Evolutionary conservation across 2,113 vertebrate species (phyloP), one percentile per base, ranked within the genome.

Genomic region (Petroica traversi): DNA sequence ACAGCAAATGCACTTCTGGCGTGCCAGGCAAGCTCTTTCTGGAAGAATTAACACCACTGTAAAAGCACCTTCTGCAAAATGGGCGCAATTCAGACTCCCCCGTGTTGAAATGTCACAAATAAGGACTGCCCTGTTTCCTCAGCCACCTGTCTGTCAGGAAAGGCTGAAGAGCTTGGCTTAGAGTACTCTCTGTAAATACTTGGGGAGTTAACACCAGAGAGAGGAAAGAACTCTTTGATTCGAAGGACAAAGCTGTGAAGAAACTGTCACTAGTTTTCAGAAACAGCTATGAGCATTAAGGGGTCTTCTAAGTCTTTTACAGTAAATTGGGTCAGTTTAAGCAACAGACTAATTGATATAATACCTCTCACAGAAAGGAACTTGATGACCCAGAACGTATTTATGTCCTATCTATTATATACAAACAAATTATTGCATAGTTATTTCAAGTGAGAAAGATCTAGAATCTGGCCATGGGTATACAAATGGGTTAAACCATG

Each of bases 171-270:
- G 28, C 43, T 87, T 85, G 92, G 92, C 85, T 63, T 19, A 28
- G 2, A 71, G 51, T 26, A 61, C 61, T 64, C 43, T 52, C 91
- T 8, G 8, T 84, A 93, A 97, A 97, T 93, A 78, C 86, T 43
- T 63, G 68, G 84, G 94, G 83, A 95, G 86, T 96, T 94, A 94
- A 77, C 92, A 93, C 94, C 68, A 81, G 52, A 2, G 6, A 78
- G 73, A 74, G 76, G 61, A 87, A 91, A 92, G 80, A 64, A 40
- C 69, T n/a, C 38, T 66, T 71, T 68, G 92, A 87, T 92, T 62
- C 48, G 93, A 81, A 81, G 57, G 46, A 57, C 3, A 17, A 89
- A 81, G 48, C 76, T 68, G 64, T 87, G 76, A 95, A 81, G 52
- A 91, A 89, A 52, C 31, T 92, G 72, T 11, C n/a, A 40, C 16